phyloP scores from a whole-genome alignment of 2,797 vertebrate genomes.

The Thalassophryne amazonica region DNA sequence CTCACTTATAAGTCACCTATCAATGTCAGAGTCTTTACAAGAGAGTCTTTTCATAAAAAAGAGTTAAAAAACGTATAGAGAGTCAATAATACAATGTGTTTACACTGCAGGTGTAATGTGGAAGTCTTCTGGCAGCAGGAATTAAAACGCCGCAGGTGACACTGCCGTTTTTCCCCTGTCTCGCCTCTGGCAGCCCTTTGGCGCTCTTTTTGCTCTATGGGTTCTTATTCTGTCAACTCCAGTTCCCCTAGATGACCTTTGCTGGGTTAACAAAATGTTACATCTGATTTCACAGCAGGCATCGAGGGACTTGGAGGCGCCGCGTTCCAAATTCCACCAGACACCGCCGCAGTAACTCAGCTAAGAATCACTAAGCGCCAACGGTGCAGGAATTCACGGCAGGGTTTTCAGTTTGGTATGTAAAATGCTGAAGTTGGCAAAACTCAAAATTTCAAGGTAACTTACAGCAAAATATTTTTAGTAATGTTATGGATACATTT shows the following conservation, averaged over 20 bases:
- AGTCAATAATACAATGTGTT: neutral
- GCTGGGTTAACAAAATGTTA: constrained; percentile 66
- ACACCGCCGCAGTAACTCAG: constrained; percentile 20
- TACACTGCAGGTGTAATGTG: neutral
- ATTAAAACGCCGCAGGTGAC: constrained; percentile 2
- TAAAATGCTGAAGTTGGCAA: too few relatives aligned
- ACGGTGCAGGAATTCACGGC: neutral
- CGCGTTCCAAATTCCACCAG: constrained; percentile 19
- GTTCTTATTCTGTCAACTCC: constrained; percentile 51
- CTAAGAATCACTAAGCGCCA: neutral
- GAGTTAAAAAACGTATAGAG: too few relatives aligned
- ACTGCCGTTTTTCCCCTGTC: constrained; percentile 12
- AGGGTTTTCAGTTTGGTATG: too few relatives aligned
- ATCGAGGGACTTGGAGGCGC: constrained; percentile 40
- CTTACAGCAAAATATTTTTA: too few relatives aligned
- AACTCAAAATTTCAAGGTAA: too few relatives aligned
- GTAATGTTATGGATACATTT: too few relatives aligned
- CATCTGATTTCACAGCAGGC: constrained; percentile 52
- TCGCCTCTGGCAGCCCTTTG: constrained; percentile 13
- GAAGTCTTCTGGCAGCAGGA: neutral
- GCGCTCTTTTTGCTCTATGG: constrained; percentile 7
- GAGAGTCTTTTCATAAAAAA: too few relatives aligned
- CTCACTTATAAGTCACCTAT: constrained; percentile 6
- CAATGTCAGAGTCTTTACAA: constrained; percentile 1
- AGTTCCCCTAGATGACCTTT: constrained; percentile 48